Evolutionary conservation across 2,113 vertebrate genomes (phyloP).

Genomic region (Helogale parvula): DNA sequence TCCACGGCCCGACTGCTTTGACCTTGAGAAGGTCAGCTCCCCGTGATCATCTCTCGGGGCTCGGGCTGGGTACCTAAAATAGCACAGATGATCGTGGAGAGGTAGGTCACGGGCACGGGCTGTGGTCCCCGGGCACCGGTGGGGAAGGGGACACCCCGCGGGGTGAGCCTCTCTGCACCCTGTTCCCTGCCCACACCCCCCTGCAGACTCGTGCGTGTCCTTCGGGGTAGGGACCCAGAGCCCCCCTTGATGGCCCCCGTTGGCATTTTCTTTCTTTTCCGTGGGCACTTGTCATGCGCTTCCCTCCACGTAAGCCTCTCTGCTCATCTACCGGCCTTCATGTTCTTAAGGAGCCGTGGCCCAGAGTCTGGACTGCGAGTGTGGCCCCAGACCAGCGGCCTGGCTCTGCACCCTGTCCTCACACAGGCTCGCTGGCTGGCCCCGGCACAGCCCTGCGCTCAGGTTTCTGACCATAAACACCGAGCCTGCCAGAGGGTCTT

Average conservation of each 20-base stretch:
- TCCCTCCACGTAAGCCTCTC: rapidly evolving
- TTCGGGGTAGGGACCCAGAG: not conserved
- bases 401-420: rapidly evolving
- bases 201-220: rapidly evolving
- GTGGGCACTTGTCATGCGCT: rapidly evolving
- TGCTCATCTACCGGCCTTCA: rapidly evolving
- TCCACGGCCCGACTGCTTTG: not conserved
- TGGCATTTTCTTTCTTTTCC: not conserved
- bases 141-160: rapidly evolving
- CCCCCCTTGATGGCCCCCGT: too few species aligned
- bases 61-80: not conserved
- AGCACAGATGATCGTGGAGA: rapidly evolving
- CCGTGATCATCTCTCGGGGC: rapidly evolving
- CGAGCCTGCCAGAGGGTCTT: rapidly evolving
- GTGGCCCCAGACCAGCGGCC: too few species aligned
- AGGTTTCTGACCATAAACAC: rapidly evolving
- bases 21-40: constrained; percentile 30
- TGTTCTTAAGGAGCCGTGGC: rapidly evolving
- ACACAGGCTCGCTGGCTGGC: rapidly evolving
- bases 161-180: rapidly evolving
- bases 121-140: not conserved
- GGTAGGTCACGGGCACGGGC: rapidly evolving
- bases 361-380: rapidly evolving
- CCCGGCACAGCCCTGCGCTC: not conserved
- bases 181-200: too few species aligned